These are phyloP conservation scores for Oligia latruncula DNA, from an alignment of 2,888 invertebrate genomes.

Conservation along the genomic window DNA sequence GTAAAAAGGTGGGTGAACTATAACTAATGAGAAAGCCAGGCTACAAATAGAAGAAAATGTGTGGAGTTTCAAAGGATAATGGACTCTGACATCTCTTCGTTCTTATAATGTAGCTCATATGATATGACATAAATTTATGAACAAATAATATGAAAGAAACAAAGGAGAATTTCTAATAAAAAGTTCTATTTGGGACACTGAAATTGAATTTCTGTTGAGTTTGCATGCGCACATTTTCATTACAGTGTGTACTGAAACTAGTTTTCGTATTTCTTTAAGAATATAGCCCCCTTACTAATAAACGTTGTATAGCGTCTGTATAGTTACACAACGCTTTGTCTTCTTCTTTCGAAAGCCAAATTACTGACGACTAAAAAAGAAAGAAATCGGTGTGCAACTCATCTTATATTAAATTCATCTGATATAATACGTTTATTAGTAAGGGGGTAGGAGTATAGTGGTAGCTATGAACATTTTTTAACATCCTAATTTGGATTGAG, in stretches of 20 bases:
- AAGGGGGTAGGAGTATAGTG: not conserved
- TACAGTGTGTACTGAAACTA: slow-evolving; percentile 27
- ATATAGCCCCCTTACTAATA: not conserved
- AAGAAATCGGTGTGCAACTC: too few relatives aligned
- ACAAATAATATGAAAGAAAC: slow-evolving; percentile 48
- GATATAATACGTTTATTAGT: too few relatives aligned
- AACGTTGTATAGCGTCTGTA: too few relatives aligned
- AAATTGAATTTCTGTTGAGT: slow-evolving; percentile 53
- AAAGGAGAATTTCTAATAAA: slow-evolving; percentile 45
- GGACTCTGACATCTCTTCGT: slow-evolving; percentile 29
- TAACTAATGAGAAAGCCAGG: slow-evolving; percentile 48
- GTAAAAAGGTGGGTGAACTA: slow-evolving; percentile 57
- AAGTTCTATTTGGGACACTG: slow-evolving; percentile 53
- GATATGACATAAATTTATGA: slow-evolving; percentile 44
- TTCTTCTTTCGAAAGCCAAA: too few relatives aligned
- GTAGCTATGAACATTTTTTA: not conserved
- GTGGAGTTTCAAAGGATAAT: slow-evolving; percentile 56
- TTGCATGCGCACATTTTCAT: slow-evolving; percentile 48
- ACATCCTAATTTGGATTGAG: slow-evolving; percentile 8
- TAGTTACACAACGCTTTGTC: too few relatives aligned
- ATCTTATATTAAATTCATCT: too few relatives aligned
- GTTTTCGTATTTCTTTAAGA: slow-evolving; percentile 21
- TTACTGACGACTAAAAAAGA: too few relatives aligned
- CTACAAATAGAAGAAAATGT: slow-evolving; percentile 52
- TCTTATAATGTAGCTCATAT: slow-evolving; percentile 39